Base-by-base conservation (phyloP, 2,797 vertebrate genomes). In the Sphenodon punctatus region DNA sequence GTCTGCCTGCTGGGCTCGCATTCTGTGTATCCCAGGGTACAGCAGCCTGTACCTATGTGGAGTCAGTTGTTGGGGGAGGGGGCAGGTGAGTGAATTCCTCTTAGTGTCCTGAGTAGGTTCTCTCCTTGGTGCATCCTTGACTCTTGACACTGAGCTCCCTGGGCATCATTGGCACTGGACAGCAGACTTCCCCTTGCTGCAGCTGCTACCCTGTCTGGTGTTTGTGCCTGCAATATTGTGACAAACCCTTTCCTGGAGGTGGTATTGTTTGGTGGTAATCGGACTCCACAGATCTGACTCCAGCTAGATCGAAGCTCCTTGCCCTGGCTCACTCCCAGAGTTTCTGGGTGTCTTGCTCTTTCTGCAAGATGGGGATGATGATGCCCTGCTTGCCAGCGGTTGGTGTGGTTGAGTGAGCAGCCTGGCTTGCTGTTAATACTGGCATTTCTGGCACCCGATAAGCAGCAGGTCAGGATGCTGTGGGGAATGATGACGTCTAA, bases 221-320 rank as follows among this genome's bases (percentile, higher is more conserved):
- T 85, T 75, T 43, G 10, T 56, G 17, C 25, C 3, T 78, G 5
- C 10, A 5, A 25, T 43, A 22, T 75, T 85, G 36, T 80, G 75
- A 87, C 86, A 82, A 60, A 6, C 61, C 34, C 42, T 83, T 81
- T 82, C 6, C 22, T 84, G 71, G 75, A 64, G 46, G 80, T 38
- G 61, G 59, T 60, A 67, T 34, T 66, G 13, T 10, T 12, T 56
- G 51, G 59, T n/a, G n/a, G n/a, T n/a, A n/a, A n/a, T n/a, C n/a
- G n/a, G n/a, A n/a, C n/a, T n/a, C n/a, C n/a, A n/a, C n/a, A n/a
- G n/a, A n/a, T n/a, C n/a, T n/a, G n/a, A n/a, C n/a, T n/a, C n/a
- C n/a, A n/a, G n/a, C n/a, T n/a, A n/a, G n/a, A n/a, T n/a, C n/a
- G n/a, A n/a, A n/a, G n/a, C n/a, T n/a, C n/a, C n/a, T n/a, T n/a